Base-by-base conservation (phyloP, 2,888 invertebrate genomes). In the Crepidodera aurea region DNA sequence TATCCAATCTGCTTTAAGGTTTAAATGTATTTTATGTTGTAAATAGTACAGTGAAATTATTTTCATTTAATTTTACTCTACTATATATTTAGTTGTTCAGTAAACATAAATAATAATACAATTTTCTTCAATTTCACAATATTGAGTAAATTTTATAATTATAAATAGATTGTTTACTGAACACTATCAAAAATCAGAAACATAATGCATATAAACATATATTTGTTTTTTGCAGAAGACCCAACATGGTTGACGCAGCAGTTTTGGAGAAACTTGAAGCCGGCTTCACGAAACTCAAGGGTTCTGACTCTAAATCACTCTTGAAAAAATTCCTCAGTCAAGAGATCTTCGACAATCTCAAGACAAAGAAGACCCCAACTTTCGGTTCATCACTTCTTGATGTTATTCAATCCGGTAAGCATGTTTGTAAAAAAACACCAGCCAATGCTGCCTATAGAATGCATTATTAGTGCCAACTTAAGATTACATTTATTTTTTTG, bases 261-360 rank as follows among this genome's bases (percentile, higher is more conserved):
- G 91, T 91, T 79, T 83, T 93, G 81, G 92, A 94, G 82, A 96
- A 95, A 85, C 85, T 96, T 84, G 95, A 96, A 84, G 89, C 92
- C 82, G 94, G 93, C 77, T 95, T 86, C 86, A 88, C 89, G 87
- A 95, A 94, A 85, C 86, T 96, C 78, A 87, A 88, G 75, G 90
- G 86, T 74, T 92, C 94, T 67, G 93, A 96, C 84, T 96, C 96
- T 82, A 94, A 96, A 84, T 97, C 96, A 65, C 88, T 98, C 83
- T 85, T 98, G 86, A 98, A 97, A 88, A 97, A 97, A 83, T 92
- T 93, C 86, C 88, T 96, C 76, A 92, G 94, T 81, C 90, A 90
- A 84, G 94, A 94, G 78, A 85, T 96, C 65, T 94, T 96, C 83
- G 95, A 97, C 78, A 88, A 88, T 77, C 87, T 95, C 70, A 97